These are phyloP conservation scores for Anguilla anguilla DNA, from an alignment of 2,797 vertebrate genomes.

Conservation along the genomic window DNA sequence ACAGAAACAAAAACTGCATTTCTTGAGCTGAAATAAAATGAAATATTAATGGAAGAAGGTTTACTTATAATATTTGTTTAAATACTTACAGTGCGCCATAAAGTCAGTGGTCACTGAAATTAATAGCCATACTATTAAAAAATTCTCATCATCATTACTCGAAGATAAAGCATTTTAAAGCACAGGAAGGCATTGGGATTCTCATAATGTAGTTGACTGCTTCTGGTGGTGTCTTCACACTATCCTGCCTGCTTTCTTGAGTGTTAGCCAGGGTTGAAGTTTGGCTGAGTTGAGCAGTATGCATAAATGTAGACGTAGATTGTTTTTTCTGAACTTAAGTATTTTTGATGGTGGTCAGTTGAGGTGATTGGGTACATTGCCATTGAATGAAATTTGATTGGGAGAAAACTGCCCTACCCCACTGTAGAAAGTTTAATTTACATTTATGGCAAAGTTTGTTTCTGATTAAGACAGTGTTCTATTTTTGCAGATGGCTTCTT, in stretches of 20 bases:
- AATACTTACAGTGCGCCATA: background rate
- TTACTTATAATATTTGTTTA: background rate
- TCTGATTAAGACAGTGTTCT: constrained; percentile 65
- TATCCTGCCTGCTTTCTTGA: background rate
- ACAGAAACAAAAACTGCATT: background rate
- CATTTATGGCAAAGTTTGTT: constrained; percentile 61
- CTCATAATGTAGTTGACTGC: background rate
- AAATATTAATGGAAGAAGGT: background rate
- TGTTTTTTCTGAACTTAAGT: background rate
- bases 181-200: background rate
- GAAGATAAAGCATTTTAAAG: background rate
- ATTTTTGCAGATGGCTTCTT: constrained; percentile 62
- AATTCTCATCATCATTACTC: background rate
- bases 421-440: constrained; percentile 58
- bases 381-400: constrained; percentile 45
- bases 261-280: background rate
- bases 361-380: background rate
- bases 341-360: background rate
- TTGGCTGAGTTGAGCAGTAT: background rate
- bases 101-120: background rate
- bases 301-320: background rate
- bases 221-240: background rate
- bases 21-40: background rate
- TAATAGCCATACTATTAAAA: background rate
- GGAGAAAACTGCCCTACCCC: constrained; percentile 53